Conservation (phyloP, 1,140 invertebrate genomes). For the Drosophila pallidifrons region DNA sequence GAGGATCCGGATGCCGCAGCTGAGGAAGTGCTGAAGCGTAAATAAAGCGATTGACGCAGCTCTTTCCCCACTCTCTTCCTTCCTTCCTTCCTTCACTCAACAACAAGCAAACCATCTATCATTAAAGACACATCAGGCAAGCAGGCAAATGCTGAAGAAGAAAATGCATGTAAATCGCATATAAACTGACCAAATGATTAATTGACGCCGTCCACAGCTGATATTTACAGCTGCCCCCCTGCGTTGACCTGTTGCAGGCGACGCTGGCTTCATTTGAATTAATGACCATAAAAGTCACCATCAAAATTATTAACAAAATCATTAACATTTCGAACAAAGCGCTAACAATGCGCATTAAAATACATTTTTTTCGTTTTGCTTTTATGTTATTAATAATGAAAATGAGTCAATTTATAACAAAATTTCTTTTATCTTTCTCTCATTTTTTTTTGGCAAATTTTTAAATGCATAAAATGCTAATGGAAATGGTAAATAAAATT, state of each 20-base stretch:
- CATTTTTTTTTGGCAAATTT: conserved; percentile 15
- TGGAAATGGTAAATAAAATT: conserved; percentile 31
- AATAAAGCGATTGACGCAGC: conserved; percentile 50
- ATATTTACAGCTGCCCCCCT: conserved; percentile 23
- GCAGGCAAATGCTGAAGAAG: background rate
- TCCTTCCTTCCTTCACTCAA: no score
- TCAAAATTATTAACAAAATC: conserved; percentile 69
- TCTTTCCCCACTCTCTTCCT: background rate
- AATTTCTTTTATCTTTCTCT: conserved; percentile 42
- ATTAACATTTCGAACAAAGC: conserved; percentile 50
- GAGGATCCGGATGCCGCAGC: conserved; percentile 12
- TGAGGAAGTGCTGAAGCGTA: conserved; percentile 52
- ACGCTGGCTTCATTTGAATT: conserved; percentile 55
- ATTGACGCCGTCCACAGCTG: conserved; percentile 38
- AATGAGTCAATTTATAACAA: conserved; percentile 17
- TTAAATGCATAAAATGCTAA: conserved; percentile 49
- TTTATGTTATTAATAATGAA: conserved; percentile 25
- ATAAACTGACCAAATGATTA: conserved; percentile 58
- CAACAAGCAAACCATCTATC: conserved; percentile 22
- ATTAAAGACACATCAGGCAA: conserved; percentile 54
- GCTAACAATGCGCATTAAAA: conserved; percentile 35
- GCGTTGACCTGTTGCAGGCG: conserved; percentile 19
- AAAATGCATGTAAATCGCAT: conserved; percentile 12
- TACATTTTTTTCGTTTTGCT: conserved; percentile 15
- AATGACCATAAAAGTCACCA: conserved; percentile 36